phyloP scores from a whole-genome alignment of 2,888 invertebrate genomes.

The Tricholauxania praeusta region DNA sequence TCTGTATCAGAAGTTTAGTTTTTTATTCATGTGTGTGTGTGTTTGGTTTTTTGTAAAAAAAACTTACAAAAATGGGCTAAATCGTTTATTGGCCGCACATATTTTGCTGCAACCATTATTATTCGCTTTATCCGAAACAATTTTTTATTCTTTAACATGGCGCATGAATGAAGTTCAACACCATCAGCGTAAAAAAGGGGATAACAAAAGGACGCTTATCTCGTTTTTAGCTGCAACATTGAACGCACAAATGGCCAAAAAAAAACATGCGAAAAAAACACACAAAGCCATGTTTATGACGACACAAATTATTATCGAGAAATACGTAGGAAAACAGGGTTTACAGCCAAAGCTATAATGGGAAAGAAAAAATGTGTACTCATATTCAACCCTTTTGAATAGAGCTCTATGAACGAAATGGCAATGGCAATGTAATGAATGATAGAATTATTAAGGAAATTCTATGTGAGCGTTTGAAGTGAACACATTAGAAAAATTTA shows the following conservation, averaged over 20 bases:
- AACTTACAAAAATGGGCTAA: no score
- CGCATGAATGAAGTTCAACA: not conserved
- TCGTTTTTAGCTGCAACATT: conserved; percentile 23
- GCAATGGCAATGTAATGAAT: no score
- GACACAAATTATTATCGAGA: conserved; percentile 30
- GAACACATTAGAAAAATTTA: no score
- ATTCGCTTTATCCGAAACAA: conserved; percentile 19
- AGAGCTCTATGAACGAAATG: no score
- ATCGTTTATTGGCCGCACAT: not conserved
- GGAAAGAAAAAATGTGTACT: no score
- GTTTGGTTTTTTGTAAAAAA: no score
- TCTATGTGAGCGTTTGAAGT: no score
- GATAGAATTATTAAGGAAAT: no score
- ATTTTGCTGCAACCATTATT: conserved; percentile 17
- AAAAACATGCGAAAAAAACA: conserved; percentile 11
- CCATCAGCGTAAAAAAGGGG: not conserved
- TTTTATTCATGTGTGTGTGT: no score
- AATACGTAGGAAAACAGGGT: conserved; percentile 9
- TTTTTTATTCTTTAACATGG: conserved; percentile 24
- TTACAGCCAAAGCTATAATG: conserved; percentile 13
- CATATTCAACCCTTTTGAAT: no score
- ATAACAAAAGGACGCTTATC: conserved; percentile 26
- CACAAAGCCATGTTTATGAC: conserved; percentile 23
- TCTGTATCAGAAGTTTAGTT: no score
- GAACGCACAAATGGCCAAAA: conserved; percentile 16